phyloP scores from a whole-genome alignment of 2,113 vertebrate genomes.

The Serinus canaria region DNA sequence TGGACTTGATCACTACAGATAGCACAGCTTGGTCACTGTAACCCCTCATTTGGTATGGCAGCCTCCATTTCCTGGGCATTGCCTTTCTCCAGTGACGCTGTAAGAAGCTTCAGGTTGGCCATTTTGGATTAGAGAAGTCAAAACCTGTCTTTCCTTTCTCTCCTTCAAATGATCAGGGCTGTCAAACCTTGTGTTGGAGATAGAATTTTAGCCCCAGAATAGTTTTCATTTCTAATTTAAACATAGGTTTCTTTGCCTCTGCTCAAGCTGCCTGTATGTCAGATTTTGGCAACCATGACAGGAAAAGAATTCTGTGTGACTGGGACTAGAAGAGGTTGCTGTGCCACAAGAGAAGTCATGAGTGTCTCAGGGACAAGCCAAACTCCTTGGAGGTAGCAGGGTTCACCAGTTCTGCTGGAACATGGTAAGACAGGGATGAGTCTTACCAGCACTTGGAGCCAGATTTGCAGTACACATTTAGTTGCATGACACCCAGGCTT shows the following conservation, averaged over 20 bases:
- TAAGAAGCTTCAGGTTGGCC: background rate
- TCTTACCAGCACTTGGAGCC: background rate
- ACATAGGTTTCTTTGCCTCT: background rate
- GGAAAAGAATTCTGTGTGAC: background rate
- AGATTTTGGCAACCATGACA: background rate
- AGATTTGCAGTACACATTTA: background rate
- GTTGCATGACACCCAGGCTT: background rate
- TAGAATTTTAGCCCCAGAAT: background rate
- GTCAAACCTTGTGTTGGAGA: background rate
- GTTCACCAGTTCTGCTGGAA: background rate
- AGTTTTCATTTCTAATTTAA: background rate
- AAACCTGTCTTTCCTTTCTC: background rate
- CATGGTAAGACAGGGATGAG: background rate
- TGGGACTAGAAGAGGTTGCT: background rate
- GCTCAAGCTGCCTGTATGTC: background rate
- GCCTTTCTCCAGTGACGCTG: background rate
- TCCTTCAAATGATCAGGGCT: background rate
- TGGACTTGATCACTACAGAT: background rate
- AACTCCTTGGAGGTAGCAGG: background rate
- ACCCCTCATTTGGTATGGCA: background rate
- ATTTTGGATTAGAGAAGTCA: background rate
- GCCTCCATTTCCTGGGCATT: background rate
- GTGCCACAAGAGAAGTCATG: background rate
- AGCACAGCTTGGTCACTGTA: background rate
- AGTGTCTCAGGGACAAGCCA: background rate